phyloP scores from a whole-genome alignment of 2,888 invertebrate genomes.

The Agriopis leucophaearia region DNA sequence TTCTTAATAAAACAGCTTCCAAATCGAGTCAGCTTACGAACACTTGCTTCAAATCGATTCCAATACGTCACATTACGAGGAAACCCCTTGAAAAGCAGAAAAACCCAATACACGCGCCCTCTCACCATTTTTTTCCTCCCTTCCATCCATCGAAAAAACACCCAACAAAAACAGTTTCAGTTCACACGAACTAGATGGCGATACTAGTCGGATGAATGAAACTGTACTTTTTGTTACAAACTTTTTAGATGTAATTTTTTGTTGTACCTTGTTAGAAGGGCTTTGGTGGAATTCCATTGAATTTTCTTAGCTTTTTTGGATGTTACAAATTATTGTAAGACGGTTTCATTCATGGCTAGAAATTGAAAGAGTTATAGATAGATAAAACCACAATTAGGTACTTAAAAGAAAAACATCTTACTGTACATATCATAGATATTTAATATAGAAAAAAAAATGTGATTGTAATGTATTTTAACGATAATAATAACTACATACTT shows the following conservation, averaged over 20 bases:
- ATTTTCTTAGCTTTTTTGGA: conserved; percentile 7
- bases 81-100: conserved; percentile 15
- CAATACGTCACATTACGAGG: conserved; percentile 21
- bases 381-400: no score
- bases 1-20: conserved; percentile 11
- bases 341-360: conserved; percentile 20
- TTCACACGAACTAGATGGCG: conserved; percentile 46
- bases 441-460: no score
- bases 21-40: conserved; percentile 14
- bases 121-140: conserved; percentile 27
- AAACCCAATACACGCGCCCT: conserved; percentile 24
- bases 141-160: conserved; percentile 33
- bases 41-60: conserved; percentile 29
- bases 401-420: no score
- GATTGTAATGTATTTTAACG: no score
- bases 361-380: background rate
- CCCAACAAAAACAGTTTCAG: conserved; percentile 42
- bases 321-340: background rate
- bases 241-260: conserved; percentile 30
- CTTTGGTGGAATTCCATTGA: conserved; percentile 31
- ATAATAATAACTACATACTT: no score
- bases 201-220: conserved; percentile 28
- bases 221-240: conserved; percentile 23
- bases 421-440: no score
- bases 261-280: conserved; percentile 31